Base-by-base conservation (phyloP, 2,113 vertebrate species). In the Perca flavescens region DNA sequence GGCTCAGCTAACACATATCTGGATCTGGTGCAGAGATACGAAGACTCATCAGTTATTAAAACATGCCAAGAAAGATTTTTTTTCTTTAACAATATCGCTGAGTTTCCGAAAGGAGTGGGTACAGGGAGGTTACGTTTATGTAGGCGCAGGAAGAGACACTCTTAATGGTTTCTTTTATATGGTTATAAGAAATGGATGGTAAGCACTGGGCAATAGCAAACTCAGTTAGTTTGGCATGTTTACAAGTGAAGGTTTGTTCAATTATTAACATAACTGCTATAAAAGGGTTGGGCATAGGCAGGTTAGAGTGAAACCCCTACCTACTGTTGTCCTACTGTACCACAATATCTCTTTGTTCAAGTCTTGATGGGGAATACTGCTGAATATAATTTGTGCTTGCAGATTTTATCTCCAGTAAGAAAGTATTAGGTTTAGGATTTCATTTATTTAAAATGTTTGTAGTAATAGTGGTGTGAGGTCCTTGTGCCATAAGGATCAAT, bases 221-320 rank as follows among this genome's bases (percentile, higher is more conserved):
- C 75, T 62, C 17, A 3, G 36, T 3, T 28, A 61, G 31, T 71
- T 49, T 88, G 77, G 73, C 74, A n/a, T 31, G 11, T 36, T 80
- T 70, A 56, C 63, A 84, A 77, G 36, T 67, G n/a, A 47, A 74
- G 43, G 3, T 72, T 82, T 78, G 78, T 86, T 82, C 64, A 12
- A 71, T 79, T 79, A 81, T 85, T 79, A 63, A 82, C 34, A 52
- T 47, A 43, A 72, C 73, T 17, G 46, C 65, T 8, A 68, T 62
- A 3, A 77, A 80, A 79, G 4, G 46, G 62, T 74, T 80, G 57
- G 19, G 3, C 36, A 62, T 52, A 17, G 14, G 40, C 25, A 66
- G 64, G 54, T 13, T 66, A 10, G 67, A 67, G 54, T 70, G 28
- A 71, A 72, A 56, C n/a, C 16, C 6, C 3, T 40, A 21, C 62